phyloP scores from a whole-genome alignment of 2,888 invertebrate species.

The Chaetogeoica ovagalla region DNA sequence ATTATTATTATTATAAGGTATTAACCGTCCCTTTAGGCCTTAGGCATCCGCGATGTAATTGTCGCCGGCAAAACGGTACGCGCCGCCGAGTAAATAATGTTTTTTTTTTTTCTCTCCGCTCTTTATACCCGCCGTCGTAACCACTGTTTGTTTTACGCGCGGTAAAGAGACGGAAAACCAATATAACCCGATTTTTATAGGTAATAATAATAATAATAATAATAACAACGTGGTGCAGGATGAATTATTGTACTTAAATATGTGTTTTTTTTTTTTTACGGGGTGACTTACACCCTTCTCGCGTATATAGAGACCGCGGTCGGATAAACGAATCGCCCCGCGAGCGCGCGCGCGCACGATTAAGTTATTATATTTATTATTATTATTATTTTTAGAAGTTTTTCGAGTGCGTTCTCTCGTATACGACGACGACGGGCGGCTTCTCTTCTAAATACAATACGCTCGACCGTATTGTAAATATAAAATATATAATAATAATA shows the following conservation, averaged over 20 bases:
- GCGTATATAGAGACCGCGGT: constrained; percentile 10
- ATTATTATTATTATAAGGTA: background rate
- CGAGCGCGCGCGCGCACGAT: background rate
- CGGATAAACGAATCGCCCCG: constrained; percentile 37
- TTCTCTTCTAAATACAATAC: constrained; percentile 27
- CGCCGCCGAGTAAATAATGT: background rate
- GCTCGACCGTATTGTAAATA: constrained; percentile 29
- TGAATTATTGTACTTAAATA: constrained; percentile 49
- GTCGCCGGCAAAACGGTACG: constrained; percentile 45
- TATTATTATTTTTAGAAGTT: constrained; percentile 9
- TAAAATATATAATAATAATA: background rate
- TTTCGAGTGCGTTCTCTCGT: constrained; percentile 16
- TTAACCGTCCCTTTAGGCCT: background rate
- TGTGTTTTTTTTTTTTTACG: constrained; percentile 15
- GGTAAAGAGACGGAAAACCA: constrained; percentile 22
- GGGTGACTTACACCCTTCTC: constrained; percentile 32
- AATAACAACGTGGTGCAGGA: constrained; percentile 19
- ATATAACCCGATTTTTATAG: constrained; percentile 44
- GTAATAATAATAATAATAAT: constrained; percentile 34
- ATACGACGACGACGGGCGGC: background rate
- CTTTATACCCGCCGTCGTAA: background rate
- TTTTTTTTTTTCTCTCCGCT: constrained; percentile 15
- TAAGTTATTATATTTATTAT: constrained; percentile 40
- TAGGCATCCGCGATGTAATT: constrained; percentile 9
- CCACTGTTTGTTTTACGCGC: constrained; percentile 47